phyloP scores from a whole-genome alignment of 2,113 vertebrate species.

The Rousettus leschenaultii region DNA sequence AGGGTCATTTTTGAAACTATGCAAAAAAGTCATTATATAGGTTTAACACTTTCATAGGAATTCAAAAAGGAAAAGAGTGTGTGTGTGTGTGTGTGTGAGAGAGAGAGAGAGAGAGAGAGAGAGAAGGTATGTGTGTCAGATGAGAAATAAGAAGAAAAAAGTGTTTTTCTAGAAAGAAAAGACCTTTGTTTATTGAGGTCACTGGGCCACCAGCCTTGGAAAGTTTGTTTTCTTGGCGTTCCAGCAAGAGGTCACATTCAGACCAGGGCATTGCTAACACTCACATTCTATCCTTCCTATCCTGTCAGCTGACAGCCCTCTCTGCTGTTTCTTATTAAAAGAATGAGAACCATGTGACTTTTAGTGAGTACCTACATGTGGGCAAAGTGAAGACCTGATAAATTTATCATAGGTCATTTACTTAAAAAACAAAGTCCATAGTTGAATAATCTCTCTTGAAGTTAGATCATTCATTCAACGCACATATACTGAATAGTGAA shows the following conservation, averaged over 20 bases:
- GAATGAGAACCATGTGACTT: conserved; percentile 44
- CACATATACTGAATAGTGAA: background rate
- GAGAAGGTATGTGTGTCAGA: background rate
- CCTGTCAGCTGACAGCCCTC: conserved; percentile 54
- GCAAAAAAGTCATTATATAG: background rate
- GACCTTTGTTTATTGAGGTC: conserved; percentile 39
- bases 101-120: no score
- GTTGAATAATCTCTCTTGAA: background rate
- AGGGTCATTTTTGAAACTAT: background rate
- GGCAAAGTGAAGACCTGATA: background rate
- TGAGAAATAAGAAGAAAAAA: conserved; percentile 7
- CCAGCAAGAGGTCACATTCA: conserved; percentile 28
- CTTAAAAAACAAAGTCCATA: background rate
- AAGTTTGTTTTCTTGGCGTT: conserved; percentile 24
- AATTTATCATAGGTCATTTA: background rate
- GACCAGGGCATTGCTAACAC: conserved; percentile 1
- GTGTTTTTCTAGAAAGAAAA: conserved; percentile 52
- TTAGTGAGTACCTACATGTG: background rate
- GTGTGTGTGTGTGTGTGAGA: background rate
- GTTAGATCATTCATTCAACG: background rate
- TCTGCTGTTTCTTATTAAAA: conserved; percentile 27
- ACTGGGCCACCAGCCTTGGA: conserved; percentile 2
- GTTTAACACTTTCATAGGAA: background rate
- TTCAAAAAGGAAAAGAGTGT: background rate
- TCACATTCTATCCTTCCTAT: background rate